A percentile compares a stretch with the other conserved stretches of the same genome.
Conservation (phyloP, 2,888 invertebrate species). For the Aspidapion aeneum region DNA sequence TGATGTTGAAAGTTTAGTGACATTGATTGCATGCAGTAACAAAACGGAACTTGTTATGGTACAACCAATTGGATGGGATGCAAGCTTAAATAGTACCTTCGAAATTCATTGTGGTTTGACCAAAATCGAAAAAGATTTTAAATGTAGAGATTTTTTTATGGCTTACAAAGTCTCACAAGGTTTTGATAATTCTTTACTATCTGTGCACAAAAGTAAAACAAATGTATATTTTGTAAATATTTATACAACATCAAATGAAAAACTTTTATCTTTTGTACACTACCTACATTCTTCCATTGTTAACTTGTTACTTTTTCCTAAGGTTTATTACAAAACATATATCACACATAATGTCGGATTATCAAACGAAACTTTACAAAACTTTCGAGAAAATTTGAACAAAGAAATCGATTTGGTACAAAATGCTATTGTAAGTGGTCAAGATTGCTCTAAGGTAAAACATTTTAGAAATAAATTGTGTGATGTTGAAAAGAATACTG, state of each 20-base stretch:
- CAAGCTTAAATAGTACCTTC: constrained; percentile 31
- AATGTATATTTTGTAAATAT: constrained; percentile 12
- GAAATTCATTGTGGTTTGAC: constrained; percentile 36
- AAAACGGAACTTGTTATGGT: constrained; percentile 31
- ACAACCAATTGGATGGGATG: constrained; percentile 27
- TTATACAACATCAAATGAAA: constrained; percentile 32
- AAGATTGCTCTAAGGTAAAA: constrained; percentile 10
- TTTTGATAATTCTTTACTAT: constrained; percentile 33
- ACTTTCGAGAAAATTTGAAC: constrained; percentile 27
- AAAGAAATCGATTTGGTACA: constrained; percentile 27
- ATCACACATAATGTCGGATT: constrained; percentile 11
- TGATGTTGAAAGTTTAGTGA: constrained; percentile 28
- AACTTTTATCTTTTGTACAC: constrained; percentile 47
- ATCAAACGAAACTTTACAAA: constrained; percentile 18
- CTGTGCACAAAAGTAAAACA: constrained; percentile 19
- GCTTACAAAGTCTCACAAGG: constrained; percentile 28
- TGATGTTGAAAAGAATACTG: constrained; percentile 32
- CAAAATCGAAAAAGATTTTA: constrained; percentile 25
- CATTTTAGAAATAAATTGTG: constrained; percentile 27
- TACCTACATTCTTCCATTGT: constrained; percentile 47
- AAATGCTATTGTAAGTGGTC: constrained; percentile 7
- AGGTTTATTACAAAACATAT: constrained; percentile 22
- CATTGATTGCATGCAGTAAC: constrained; percentile 25
- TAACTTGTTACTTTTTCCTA: constrained; percentile 34
- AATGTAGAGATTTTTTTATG: constrained; percentile 29